Conservation (phyloP, 2,888 invertebrate species). For the Drosophila monieri region DNA sequence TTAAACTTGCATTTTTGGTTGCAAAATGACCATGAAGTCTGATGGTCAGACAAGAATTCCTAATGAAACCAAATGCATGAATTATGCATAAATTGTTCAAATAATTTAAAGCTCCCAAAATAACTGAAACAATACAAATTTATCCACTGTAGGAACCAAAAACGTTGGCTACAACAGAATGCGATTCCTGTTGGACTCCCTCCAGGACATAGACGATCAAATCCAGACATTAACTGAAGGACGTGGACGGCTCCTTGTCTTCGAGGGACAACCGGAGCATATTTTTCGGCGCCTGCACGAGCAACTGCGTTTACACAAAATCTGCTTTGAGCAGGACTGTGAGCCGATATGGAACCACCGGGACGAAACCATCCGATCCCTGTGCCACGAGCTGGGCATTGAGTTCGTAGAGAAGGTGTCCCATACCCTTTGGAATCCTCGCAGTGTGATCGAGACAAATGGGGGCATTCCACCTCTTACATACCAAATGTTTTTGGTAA, state of each 20-base stretch:
- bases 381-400: conserved; percentile 86
- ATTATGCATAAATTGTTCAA: too few species aligned
- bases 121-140: neutral
- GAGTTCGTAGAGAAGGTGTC: conserved; percentile 87
- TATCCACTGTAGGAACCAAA: conserved; percentile 85
- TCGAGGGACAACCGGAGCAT: conserved; percentile 86
- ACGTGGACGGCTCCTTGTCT: conserved; percentile 86
- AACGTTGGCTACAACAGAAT: conserved; percentile 88
- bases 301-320: conserved; percentile 85
- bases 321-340: conserved; percentile 88
- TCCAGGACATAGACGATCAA: conserved; percentile 87
- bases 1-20: conserved; percentile 3
- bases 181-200: conserved; percentile 88
- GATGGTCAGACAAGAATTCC: neutral
- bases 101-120: too few species aligned
- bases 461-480: conserved; percentile 90
- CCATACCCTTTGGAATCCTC: conserved; percentile 90
- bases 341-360: conserved; percentile 89
- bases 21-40: neutral
- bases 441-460: conserved; percentile 87
- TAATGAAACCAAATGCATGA: neutral
- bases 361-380: conserved; percentile 86
- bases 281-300: conserved; percentile 87
- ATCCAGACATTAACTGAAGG: conserved; percentile 83
- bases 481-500: conserved; percentile 88